phyloP scores from a whole-genome alignment of 2,797 vertebrate genomes.

The Spinibarbus caldwelli region DNA sequence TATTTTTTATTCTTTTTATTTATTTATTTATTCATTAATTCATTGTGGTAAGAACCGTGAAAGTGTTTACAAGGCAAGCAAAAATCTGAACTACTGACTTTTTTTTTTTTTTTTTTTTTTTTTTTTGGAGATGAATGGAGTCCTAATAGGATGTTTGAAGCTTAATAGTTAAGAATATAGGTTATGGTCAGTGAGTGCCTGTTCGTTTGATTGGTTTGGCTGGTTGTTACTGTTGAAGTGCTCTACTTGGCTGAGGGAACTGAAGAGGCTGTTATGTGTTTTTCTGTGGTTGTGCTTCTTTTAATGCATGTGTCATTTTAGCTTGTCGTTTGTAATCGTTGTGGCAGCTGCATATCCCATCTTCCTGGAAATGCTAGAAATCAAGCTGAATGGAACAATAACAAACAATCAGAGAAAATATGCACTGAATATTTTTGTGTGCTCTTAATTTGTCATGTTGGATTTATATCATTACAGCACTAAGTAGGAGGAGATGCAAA shows the following conservation, averaged over 20 bases:
- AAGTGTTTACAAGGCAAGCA: background rate
- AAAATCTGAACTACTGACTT: background rate
- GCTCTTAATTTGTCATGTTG: constrained; percentile 49
- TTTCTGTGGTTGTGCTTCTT: background rate
- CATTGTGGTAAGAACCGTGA: background rate
- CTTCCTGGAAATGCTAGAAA: constrained; percentile 29
- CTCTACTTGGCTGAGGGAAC: background rate
- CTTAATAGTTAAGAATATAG: background rate
- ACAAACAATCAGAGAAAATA: constrained; percentile 39
- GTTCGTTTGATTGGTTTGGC: background rate
- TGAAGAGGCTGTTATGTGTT: constrained; percentile 17
- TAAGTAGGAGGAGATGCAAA: constrained; percentile 3
- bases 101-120: too few species aligned
- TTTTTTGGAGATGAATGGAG: background rate
- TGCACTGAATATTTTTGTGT: constrained; percentile 7
- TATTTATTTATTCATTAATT: too few species aligned
- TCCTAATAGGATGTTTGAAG: background rate
- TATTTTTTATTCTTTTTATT: too few species aligned
- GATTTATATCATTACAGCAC: constrained; percentile 28
- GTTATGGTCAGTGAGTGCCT: background rate
- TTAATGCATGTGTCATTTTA: constrained; percentile 5
- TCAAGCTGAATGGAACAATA: constrained; percentile 6
- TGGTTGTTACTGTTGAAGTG: constrained; percentile 19
- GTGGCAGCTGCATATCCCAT: background rate
- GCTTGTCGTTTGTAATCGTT: constrained; percentile 8